These are phyloP conservation scores for Drosophila mayri DNA, from an alignment of 1,140 invertebrate genomes.

Conservation along the genomic window DNA sequence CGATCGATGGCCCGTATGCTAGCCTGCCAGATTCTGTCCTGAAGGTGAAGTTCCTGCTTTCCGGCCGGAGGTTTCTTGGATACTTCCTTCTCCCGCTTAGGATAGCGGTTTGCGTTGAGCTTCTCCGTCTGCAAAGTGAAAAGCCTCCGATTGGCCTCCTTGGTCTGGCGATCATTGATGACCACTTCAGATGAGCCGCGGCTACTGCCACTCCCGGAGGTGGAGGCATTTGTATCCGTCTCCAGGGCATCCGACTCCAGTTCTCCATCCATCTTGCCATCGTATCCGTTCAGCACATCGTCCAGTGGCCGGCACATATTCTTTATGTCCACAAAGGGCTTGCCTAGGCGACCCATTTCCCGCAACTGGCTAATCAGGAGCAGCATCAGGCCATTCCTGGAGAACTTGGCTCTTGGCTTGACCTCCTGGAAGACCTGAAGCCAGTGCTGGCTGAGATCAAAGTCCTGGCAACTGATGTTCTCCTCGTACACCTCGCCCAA, in stretches of 20 bases:
- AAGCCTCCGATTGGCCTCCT: conserved; percentile 22
- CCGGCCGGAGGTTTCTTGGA: not conserved
- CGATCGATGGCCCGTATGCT: conserved; percentile 27
- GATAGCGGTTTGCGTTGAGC: not conserved
- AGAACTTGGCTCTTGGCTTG: conserved; percentile 38
- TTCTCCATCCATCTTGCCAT: conserved; percentile 7
- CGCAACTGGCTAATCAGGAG: conserved; percentile 52
- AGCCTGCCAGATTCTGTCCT: conserved; percentile 11
- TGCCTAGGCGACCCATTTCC: conserved; percentile 34
- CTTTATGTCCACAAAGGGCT: conserved; percentile 40
- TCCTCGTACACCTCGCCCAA: conserved; percentile 24
- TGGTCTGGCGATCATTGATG: not conserved
- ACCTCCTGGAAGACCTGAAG: conserved; percentile 35
- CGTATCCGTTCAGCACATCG: conserved; percentile 45
- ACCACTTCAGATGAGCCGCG: not conserved
- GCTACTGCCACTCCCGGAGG: not conserved
- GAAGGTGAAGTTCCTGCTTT: not conserved
- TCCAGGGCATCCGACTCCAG: not conserved
- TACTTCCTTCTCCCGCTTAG: not conserved
- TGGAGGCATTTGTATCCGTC: conserved; percentile 1
- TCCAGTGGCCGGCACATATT: conserved; percentile 35
- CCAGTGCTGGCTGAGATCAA: conserved; percentile 37
- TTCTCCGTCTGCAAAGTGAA: conserved; percentile 20
- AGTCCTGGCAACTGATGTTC: conserved; percentile 21
- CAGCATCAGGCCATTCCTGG: conserved; percentile 65